A percentile compares a stretch with the other conserved stretches of the same genome.
Evolutionary conservation across 2,888 invertebrate genomes (phyloP).

Genomic region (Sarcophaga subvicina): DNA sequence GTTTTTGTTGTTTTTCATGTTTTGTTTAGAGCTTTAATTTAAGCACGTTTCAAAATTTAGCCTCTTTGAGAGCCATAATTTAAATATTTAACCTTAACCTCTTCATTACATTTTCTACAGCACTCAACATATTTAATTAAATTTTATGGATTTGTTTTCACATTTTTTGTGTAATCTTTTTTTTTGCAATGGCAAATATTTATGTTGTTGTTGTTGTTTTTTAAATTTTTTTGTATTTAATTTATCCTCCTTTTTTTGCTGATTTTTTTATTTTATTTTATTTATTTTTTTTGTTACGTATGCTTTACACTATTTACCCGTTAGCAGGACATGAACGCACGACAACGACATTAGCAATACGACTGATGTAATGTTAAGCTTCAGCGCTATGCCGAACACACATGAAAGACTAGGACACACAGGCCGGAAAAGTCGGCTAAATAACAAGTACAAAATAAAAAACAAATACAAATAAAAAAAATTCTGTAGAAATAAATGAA

Average conservation of each 20-base stretch:
- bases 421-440: constrained; percentile 70
- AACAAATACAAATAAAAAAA: constrained; percentile 23
- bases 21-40: no score
- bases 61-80: not conserved
- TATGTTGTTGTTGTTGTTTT: constrained; percentile 32
- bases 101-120: not conserved
- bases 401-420: constrained; percentile 65
- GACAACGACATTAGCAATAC: constrained; percentile 79
- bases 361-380: constrained; percentile 73
- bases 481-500: not conserved
- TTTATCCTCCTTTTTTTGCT: constrained; percentile 10
- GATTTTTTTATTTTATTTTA: constrained; percentile 7
- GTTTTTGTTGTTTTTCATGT: no score
- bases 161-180: not conserved
- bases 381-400: constrained; percentile 70
- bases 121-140: constrained; percentile 11
- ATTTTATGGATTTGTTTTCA: not conserved
- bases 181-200: constrained; percentile 1
- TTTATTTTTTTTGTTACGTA: constrained; percentile 54
- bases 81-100: not conserved
- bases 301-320: constrained; percentile 56
- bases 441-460: constrained; percentile 61
- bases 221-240: not conserved
- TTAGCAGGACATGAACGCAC: constrained; percentile 76
- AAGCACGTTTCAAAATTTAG: no score